phyloP scores from a whole-genome alignment of 1,140 invertebrate genomes.

The Popillia japonica region DNA sequence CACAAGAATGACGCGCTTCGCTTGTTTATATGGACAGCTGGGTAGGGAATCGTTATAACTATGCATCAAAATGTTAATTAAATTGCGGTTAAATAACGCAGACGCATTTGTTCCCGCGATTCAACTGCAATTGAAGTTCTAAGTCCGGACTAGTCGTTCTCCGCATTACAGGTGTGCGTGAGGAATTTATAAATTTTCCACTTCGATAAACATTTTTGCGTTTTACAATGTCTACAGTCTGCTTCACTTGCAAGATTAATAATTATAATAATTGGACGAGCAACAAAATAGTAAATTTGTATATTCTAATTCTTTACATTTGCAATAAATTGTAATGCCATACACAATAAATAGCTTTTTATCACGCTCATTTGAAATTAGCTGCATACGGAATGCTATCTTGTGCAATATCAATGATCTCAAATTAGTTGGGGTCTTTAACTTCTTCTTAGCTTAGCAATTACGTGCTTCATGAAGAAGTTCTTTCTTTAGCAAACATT shows the following conservation, averaged over 20 bases:
- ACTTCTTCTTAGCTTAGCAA: too few species aligned
- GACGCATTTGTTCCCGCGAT: constrained; percentile 31
- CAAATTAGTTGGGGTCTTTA: too few species aligned
- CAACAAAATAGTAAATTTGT: background rate
- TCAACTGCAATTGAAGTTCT: constrained; percentile 12
- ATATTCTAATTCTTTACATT: too few species aligned
- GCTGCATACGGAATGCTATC: too few species aligned
- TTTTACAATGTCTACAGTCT: background rate
- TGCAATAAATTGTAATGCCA: too few species aligned
- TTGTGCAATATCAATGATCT: too few species aligned
- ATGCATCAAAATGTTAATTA: constrained; percentile 25
- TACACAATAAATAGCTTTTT: too few species aligned
- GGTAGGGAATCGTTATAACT: constrained; percentile 1
- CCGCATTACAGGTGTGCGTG: constrained; percentile 20
- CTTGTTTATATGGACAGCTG: constrained; percentile 14
- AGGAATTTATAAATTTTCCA: background rate
- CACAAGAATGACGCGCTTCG: constrained; percentile 8
- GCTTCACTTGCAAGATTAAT: background rate
- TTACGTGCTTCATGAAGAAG: too few species aligned
- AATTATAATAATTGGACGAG: background rate
- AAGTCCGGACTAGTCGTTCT: background rate
- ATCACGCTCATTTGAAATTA: too few species aligned
- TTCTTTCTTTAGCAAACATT: too few species aligned
- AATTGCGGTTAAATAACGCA: constrained; percentile 6
- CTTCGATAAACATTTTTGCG: background rate